A percentile compares a stretch with the other conserved stretches of the same genome.
Evolutionary conservation across 2,113 vertebrate genomes (phyloP).

Genomic region (Paedocypris sp.): DNA sequence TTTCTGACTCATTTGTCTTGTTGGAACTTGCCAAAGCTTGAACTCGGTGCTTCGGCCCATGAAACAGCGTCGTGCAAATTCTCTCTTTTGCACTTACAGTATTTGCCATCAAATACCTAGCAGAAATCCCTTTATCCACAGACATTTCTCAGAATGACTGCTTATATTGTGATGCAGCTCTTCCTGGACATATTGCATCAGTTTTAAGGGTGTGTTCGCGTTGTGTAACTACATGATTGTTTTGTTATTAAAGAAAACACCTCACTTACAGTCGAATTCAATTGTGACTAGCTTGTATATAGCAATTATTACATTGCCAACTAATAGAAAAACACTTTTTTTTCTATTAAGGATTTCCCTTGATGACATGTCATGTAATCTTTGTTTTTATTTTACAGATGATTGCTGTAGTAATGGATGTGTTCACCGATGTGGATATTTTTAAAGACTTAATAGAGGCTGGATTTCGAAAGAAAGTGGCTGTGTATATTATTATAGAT

Average conservation of each 20-base stretch:
- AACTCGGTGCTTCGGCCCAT: neutral
- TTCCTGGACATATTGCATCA: neutral
- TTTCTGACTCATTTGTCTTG: neutral
- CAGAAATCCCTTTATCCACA: neutral
- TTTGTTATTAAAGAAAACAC: neutral
- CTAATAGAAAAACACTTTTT: neutral
- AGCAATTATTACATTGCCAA: neutral
- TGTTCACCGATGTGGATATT: conserved; percentile 93
- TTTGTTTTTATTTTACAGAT: conserved; percentile 58
- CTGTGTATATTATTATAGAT: conserved; percentile 89
- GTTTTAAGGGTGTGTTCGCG: neutral
- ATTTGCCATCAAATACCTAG: neutral
- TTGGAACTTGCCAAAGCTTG: conserved; percentile 10
- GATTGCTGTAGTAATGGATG: conserved; percentile 91
- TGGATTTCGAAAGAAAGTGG: conserved; percentile 77
- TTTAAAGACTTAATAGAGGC: conserved; percentile 90
- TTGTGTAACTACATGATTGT: neutral
- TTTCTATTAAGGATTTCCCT: neutral
- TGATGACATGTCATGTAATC: conserved; percentile 23
- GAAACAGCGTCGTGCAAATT: neutral
- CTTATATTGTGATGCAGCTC: neutral
- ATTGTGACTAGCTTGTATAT: neutral
- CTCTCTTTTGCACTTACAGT: neutral
- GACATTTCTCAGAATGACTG: neutral
- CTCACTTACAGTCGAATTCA: neutral